Evolutionary conservation across 2,797 vertebrate genomes (phyloP), one percentile per base, ranked within the genome.

Genomic region (Salarias fasciatus): DNA sequence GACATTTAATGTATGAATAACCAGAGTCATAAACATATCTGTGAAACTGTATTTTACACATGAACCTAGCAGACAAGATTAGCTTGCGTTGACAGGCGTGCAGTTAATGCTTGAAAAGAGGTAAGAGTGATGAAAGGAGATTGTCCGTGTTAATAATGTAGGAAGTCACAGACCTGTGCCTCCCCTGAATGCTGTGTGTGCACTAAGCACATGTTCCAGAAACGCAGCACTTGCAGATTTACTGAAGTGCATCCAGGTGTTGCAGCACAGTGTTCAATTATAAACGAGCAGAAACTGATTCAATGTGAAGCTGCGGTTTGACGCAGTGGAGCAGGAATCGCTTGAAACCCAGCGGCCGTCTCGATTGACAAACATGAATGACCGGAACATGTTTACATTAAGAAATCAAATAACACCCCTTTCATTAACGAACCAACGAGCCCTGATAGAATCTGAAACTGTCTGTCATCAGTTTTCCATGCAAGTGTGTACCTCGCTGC

Each of bases 181-280:
- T 28, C 43, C 9, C 59, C 11, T 24, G 40, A 33, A 12, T 51
- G 73, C 73, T 64, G 64, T 2, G 55, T 66, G 29, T 63, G 76
- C 69, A 63, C 10, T 5, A 24, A 14, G 15, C 28, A n/a, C 18
- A 10, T 33, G 29, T 51, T 53, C 24, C 1, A 68, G 48, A 58
- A 71, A 7, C 37, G 76, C 47, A 54, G 31, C 0, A 3, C 44
- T 29, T 72, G 66, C 63, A 55, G 12, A 72, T 40, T 74, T 60
- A 11, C 31, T 47, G 36, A 69, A 13, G 69, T 53, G 55, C 30
- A 24, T 68, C 51, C 52, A 69, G 12, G 29, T 66, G 56, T 15
- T 24, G 10, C 50, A 12, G 31, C 40, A 24, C 45, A 60, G 53
- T 36, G 48, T 63, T 87, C 4, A 80, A 77, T 82, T 69, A 79